These are phyloP conservation scores for cat (Felis catus) DNA, from an alignment of 2,113 vertebrate genomes.

Conservation along the genomic window F.catus_Fca126_mat1.0 CM031423.1:68947501-68948000, in stretches of 20 bases:
- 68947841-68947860: neutral
- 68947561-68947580: neutral
- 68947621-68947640: neutral
- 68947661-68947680: neutral
- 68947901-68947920: neutral
- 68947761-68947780: neutral
- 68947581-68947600: neutral
- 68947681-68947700: neutral
- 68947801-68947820: too few relatives aligned
- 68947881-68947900: neutral
- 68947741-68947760: neutral
- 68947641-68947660: neutral
- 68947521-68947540: neutral
- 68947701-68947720: neutral
- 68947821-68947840: neutral
- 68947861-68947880: neutral
- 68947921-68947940: neutral
- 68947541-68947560: neutral
- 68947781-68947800: neutral
- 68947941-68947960: neutral
- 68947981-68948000: neutral
- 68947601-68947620: neutral
- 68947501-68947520: neutral
- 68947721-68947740: neutral
- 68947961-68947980: neutral